These are phyloP conservation scores for Allenopithecus nigroviridis DNA, from an alignment of 2,797 vertebrate species.

Conservation along the genomic window DNA sequence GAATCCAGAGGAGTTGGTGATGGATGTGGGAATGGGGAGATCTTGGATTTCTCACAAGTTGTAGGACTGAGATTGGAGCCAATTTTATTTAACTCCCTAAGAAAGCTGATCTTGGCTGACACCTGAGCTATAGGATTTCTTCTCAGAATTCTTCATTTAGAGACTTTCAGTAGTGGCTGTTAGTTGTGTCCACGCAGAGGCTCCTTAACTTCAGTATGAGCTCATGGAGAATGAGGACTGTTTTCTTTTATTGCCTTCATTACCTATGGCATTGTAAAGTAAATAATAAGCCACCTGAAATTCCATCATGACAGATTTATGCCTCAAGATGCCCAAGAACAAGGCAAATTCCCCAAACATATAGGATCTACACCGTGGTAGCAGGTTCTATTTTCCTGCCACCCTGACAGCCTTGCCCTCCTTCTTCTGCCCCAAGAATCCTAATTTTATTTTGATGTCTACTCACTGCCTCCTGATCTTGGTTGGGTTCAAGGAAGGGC, in stretches of 20 bases:
- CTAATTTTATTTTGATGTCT: not conserved
- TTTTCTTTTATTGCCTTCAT: not conserved
- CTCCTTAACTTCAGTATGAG: not conserved
- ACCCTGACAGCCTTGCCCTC: not conserved
- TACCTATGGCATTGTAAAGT: not conserved
- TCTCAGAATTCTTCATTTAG: not conserved
- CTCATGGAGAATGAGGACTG: not conserved
- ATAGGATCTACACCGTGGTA: fast-evolving
- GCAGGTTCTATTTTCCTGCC: not conserved
- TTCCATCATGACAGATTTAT: not conserved
- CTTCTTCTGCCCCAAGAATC: not conserved
- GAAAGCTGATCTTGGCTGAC: not conserved
- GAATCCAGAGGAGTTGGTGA: not conserved
- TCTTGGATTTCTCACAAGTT: not conserved
- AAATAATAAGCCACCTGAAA: not conserved
- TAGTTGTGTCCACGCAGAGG: too few relatives aligned
- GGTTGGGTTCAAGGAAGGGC: not conserved
- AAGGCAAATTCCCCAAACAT: not conserved
- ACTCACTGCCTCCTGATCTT: not conserved
- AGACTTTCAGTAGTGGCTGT: not conserved
- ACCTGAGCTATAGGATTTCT: not conserved
- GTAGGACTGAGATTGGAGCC: not conserved
- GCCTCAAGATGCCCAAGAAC: not conserved
- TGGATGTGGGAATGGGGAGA: not conserved
- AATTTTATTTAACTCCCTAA: not conserved